Percentiles rank a stretch among this genome's conserved stretches.
Evolutionary conservation across 2,797 vertebrate genomes (phyloP).

Genomic region (Lutjanus argentimaculatus): DNA sequence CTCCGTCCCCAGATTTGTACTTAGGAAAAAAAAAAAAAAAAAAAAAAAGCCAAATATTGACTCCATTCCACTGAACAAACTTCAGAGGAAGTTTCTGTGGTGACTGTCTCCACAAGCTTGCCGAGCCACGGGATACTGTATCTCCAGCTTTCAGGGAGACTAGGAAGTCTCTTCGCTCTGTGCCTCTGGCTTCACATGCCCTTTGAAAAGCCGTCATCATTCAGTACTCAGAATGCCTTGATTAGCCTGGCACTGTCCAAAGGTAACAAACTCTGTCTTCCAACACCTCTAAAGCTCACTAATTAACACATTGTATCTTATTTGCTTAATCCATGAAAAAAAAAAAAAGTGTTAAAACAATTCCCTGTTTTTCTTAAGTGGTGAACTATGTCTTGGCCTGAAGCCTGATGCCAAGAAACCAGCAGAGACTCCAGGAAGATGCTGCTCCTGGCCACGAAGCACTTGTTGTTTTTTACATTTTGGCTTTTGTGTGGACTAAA

Average conservation of each 20-base stretch:
- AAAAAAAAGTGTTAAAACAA: background rate
- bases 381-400: background rate
- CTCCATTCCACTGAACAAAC: constrained; percentile 60
- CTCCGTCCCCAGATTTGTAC: constrained; percentile 23
- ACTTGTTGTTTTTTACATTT: background rate
- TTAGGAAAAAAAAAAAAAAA: too few species aligned
- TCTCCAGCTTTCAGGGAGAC: constrained; percentile 41
- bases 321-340: constrained; percentile 12
- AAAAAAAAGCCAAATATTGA: constrained; percentile 57
- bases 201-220: constrained; percentile 69
- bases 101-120: constrained; percentile 15
- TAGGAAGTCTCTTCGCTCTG: constrained; percentile 10
- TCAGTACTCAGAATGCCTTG: constrained; percentile 21
- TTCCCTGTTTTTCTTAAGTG: background rate
- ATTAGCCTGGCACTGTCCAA: background rate
- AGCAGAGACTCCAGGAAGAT: background rate
- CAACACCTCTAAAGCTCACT: background rate
- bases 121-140: constrained; percentile 25
- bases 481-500: constrained; percentile 1
- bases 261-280: background rate
- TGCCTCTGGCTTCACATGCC: constrained; percentile 43
- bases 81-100: constrained; percentile 53
- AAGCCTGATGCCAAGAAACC: background rate
- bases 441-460: background rate
- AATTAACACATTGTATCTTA: background rate